phyloP scores from a whole-genome alignment of 2,113 vertebrate species.

The Erythrocebus patas region DNA sequence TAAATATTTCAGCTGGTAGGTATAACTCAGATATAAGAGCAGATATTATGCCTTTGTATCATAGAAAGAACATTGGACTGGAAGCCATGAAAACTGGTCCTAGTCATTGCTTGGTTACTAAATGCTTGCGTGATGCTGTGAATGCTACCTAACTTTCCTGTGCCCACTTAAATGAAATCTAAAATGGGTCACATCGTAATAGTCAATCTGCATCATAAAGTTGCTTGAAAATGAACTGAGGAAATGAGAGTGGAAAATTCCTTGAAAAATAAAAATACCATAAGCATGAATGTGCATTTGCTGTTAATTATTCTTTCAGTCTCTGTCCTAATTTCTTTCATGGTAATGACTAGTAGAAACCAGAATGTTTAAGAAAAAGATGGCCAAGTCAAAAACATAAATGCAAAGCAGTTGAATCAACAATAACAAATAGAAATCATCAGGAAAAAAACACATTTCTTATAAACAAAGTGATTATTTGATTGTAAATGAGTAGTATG shows the following conservation, averaged over 20 bases:
- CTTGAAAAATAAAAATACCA: neutral
- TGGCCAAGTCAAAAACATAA: slow-evolving; percentile 14
- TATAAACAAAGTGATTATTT: slow-evolving; percentile 65
- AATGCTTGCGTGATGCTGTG: neutral
- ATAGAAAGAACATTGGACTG: neutral
- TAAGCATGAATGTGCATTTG: neutral
- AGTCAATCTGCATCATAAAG: neutral
- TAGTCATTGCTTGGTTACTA: neutral
- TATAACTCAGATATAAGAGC: neutral
- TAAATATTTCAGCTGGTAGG: neutral
- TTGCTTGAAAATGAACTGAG: neutral
- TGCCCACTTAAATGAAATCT: neutral
- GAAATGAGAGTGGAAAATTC: neutral
- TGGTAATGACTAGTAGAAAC: neutral
- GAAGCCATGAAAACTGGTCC: neutral
- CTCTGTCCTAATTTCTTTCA: slow-evolving; percentile 36
- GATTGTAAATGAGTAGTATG: slow-evolving; percentile 54
- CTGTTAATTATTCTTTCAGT: slow-evolving; percentile 13
- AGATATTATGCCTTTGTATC: neutral
- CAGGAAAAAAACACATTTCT: neutral
- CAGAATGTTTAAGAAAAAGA: slow-evolving; percentile 29
- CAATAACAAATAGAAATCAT: slow-evolving; percentile 43
- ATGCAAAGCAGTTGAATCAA: slow-evolving; percentile 36
- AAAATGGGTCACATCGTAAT: neutral
- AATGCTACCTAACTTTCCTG: neutral